Conservation (phyloP, 2,797 vertebrate genomes). For the Xerus rutilus region DNA sequence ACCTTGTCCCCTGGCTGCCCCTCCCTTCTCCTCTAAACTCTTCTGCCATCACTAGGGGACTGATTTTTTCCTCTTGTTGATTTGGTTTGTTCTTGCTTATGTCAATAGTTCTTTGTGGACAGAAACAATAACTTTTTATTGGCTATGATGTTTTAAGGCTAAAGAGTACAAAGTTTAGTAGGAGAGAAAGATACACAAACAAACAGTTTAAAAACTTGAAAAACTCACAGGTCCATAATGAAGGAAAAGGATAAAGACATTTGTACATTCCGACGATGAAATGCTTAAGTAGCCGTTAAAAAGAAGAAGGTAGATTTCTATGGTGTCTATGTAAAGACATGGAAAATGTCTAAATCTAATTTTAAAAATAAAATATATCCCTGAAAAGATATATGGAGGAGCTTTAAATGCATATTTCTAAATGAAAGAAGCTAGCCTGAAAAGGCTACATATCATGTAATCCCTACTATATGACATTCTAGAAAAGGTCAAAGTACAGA, state of each 20-base stretch:
- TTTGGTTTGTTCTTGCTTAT: not conserved
- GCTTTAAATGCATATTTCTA: not conserved
- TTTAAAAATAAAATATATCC: not conserved
- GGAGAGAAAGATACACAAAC: not conserved
- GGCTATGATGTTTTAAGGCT: not conserved
- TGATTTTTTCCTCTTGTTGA: not conserved
- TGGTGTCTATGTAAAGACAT: rapidly evolving
- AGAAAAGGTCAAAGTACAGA: slow-evolving; percentile 7
- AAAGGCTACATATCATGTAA: not conserved
- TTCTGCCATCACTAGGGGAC: not conserved
- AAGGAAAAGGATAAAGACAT: not conserved
- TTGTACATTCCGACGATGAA: not conserved
- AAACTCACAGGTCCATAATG: not conserved
- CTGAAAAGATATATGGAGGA: not conserved
- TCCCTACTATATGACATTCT: not conserved
- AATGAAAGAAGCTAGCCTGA: not conserved
- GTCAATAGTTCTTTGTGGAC: slow-evolving; percentile 12
- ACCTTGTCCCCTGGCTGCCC: not conserved
- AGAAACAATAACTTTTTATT: slow-evolving; percentile 6
- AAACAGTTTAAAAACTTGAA: not conserved
- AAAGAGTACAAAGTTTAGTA: slow-evolving; percentile 8
- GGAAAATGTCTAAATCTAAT: not conserved
- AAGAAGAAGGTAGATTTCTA: not conserved
- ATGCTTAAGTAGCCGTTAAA: not conserved
- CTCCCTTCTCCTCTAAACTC: not conserved